Evolutionary conservation across 2,888 invertebrate species (phyloP).

Genomic region (Melipona bicolor): DNA sequence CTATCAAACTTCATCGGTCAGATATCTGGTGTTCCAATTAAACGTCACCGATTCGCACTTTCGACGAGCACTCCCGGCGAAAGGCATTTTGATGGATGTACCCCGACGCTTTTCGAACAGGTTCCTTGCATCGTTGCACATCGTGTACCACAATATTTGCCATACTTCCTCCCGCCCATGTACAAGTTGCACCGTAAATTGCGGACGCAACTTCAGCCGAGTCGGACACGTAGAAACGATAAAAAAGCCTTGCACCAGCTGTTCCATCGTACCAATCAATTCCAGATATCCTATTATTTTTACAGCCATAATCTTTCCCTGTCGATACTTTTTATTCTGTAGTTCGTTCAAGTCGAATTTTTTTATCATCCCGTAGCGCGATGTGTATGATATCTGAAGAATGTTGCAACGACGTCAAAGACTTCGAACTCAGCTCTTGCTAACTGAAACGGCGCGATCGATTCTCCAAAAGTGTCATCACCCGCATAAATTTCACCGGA

Average conservation of each 20-base stretch:
- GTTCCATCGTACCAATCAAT: conserved; percentile 12
- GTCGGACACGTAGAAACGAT: background rate
- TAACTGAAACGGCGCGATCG: conserved; percentile 5
- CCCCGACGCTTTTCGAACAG: conserved; percentile 46
- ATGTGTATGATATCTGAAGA: background rate
- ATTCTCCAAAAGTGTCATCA: background rate
- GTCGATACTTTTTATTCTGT: background rate
- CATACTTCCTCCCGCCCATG: conserved; percentile 39
- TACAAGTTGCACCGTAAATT: conserved; percentile 22
- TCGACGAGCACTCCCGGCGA: conserved; percentile 48
- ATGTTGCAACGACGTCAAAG: background rate
- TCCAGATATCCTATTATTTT: background rate
- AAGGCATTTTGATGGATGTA: conserved; percentile 62
- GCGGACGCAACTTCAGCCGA: background rate
- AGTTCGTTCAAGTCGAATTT: background rate
- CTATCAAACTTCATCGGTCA: conserved; percentile 34
- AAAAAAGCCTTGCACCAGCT: conserved; percentile 7
- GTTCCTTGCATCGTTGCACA: conserved; percentile 45
- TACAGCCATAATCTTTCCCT: background rate
- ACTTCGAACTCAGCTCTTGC: background rate
- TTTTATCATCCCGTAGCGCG: background rate
- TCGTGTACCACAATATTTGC: conserved; percentile 47
- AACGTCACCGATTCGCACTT: conserved; percentile 62
- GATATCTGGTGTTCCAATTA: conserved; percentile 55
- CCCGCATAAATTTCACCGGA: background rate